A percentile compares a stretch with the other conserved stretches of the same genome.
Evolutionary conservation across 1,140 invertebrate genomes (phyloP).

Genomic region (Caenorhabditis remanei): DNA sequence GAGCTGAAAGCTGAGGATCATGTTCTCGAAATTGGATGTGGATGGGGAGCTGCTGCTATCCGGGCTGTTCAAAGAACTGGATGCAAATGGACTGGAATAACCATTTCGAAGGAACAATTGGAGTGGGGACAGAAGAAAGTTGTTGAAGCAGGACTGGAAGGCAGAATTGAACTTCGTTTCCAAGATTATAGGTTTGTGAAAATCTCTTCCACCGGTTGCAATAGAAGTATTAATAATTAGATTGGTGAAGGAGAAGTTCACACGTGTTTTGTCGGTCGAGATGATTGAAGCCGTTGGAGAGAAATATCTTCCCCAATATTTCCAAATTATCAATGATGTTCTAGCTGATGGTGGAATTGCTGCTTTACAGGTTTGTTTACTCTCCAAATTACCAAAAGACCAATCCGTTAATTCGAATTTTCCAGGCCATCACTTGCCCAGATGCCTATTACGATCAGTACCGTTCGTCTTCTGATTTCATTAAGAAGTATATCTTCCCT

Average conservation of each 20-base stretch:
- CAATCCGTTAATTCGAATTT: slow-evolving; percentile 25
- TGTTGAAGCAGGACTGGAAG: slow-evolving; percentile 60
- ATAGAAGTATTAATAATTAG: not conserved
- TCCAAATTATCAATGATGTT: slow-evolving; percentile 68
- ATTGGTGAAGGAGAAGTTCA: slow-evolving; percentile 61
- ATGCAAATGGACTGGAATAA: slow-evolving; percentile 71
- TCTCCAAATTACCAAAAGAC: not conserved
- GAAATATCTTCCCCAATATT: slow-evolving; percentile 69
- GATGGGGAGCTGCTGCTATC: slow-evolving; percentile 73
- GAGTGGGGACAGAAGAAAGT: slow-evolving; percentile 63
- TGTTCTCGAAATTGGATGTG: slow-evolving; percentile 77
- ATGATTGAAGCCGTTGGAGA: slow-evolving; percentile 74
- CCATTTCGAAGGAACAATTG: slow-evolving; percentile 68
- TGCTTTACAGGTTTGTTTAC: slow-evolving; percentile 64
- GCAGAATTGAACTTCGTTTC: slow-evolving; percentile 67
- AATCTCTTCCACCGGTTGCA: not conserved
- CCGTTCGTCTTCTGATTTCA: slow-evolving; percentile 68
- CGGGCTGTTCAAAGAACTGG: slow-evolving; percentile 64
- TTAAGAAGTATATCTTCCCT: slow-evolving; percentile 73
- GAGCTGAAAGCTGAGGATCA: slow-evolving; percentile 71
- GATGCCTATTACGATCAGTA: slow-evolving; percentile 71
- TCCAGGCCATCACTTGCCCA: slow-evolving; percentile 69
- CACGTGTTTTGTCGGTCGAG: slow-evolving; percentile 69
- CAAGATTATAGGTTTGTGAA: slow-evolving; percentile 61
- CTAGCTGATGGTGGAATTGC: slow-evolving; percentile 66